Evolutionary conservation across 2,888 invertebrate genomes (phyloP).

Genomic region (Euclidia mi): DNA sequence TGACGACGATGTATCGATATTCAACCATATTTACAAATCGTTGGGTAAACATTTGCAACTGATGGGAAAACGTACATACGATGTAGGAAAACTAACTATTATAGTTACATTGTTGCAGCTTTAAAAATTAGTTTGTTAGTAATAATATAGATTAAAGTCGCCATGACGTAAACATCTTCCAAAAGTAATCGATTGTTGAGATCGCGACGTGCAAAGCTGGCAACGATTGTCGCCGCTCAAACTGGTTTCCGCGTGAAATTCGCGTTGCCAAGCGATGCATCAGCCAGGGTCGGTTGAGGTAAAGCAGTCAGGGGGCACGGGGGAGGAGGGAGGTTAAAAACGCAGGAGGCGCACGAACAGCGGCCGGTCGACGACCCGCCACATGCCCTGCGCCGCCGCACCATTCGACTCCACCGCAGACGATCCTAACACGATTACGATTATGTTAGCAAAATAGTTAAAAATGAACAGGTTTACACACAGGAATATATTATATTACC

Average conservation of each 20-base stretch:
- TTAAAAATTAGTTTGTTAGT: slow-evolving; percentile 17
- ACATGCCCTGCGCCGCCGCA: slow-evolving; percentile 86
- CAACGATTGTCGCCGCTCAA: slow-evolving; percentile 78
- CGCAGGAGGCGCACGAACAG: slow-evolving; percentile 87
- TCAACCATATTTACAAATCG: slow-evolving; percentile 23
- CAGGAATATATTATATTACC: slow-evolving; percentile 7
- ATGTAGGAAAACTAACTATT: slow-evolving; percentile 16
- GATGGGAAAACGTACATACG: background rate
- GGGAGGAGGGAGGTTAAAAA: slow-evolving; percentile 75
- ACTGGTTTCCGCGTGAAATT: slow-evolving; percentile 88
- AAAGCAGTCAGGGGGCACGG: slow-evolving; percentile 75
- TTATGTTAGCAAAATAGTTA: slow-evolving; percentile 71
- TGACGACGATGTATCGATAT: slow-evolving; percentile 25
- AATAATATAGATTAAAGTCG: slow-evolving; percentile 29
- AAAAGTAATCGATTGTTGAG: slow-evolving; percentile 60
- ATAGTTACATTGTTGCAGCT: slow-evolving; percentile 15
- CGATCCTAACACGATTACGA: slow-evolving; percentile 81
- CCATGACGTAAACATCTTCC: slow-evolving; percentile 27
- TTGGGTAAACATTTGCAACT: slow-evolving; percentile 29
- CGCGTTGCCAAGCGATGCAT: slow-evolving; percentile 87
- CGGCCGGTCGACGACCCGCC: slow-evolving; percentile 88
- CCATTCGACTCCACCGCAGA: slow-evolving; percentile 78
- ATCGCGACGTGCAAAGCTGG: slow-evolving; percentile 68
- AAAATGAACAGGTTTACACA: slow-evolving; percentile 34
- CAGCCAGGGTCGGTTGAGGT: slow-evolving; percentile 83